Conservation (phyloP, 2,797 vertebrate genomes). For the Acipenser transmontanus region DNA sequence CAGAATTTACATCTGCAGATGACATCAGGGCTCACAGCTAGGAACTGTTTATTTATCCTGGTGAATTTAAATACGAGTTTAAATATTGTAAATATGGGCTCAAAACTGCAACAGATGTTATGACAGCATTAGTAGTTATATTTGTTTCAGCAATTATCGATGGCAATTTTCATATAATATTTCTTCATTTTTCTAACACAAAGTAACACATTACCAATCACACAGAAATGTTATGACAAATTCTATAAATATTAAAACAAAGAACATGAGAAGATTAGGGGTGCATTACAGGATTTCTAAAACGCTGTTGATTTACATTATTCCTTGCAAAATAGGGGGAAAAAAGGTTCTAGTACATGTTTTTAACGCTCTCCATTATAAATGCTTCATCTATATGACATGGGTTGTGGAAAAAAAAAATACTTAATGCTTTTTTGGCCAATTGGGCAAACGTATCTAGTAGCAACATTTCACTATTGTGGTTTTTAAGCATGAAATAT, state of each 20-base stretch:
- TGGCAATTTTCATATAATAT: slow-evolving; percentile 56
- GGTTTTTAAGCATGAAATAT: too few relatives aligned
- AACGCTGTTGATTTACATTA: slow-evolving; percentile 58
- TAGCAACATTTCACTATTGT: too few relatives aligned
- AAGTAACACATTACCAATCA: slow-evolving; percentile 39
- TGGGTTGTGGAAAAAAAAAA: slow-evolving; percentile 40
- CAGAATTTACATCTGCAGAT: slow-evolving; percentile 58
- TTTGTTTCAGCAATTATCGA: slow-evolving; percentile 57
- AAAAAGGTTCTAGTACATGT: slow-evolving; percentile 60
- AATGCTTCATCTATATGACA: slow-evolving; percentile 29
- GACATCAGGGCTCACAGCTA: slow-evolving; percentile 54
- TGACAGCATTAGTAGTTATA: slow-evolving; percentile 49
- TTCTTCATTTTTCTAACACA: slow-evolving; percentile 34
- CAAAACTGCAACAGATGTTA: slow-evolving; percentile 66
- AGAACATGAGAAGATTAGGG: slow-evolving; percentile 52
- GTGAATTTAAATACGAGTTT: slow-evolving; percentile 60
- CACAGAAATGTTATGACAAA: slow-evolving; percentile 61
- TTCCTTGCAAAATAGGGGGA: slow-evolving; percentile 42
- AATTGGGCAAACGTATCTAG: neutral
- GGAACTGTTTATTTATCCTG: slow-evolving; percentile 62
- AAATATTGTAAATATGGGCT: slow-evolving; percentile 56
- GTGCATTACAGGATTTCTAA: slow-evolving; percentile 52
- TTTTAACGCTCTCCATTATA: slow-evolving; percentile 56
- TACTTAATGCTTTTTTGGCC: slow-evolving; percentile 11
- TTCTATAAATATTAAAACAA: slow-evolving; percentile 55